Percentiles rank a stretch among this genome's conserved stretches.
These are phyloP conservation scores for Aphidius ervi DNA, from an alignment of 1,140 invertebrate species.

Conservation along the genomic window DNA sequence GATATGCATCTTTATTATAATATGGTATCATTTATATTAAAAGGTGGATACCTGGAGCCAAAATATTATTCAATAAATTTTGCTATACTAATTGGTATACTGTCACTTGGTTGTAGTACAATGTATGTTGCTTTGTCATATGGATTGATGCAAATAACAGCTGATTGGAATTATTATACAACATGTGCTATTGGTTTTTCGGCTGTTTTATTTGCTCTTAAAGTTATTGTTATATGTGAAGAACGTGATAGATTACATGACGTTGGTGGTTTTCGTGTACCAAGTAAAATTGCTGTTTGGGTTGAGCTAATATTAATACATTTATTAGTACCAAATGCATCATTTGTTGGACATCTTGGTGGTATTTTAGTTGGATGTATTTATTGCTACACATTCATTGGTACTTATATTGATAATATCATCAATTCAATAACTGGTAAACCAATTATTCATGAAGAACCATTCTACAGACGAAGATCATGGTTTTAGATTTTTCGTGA, in stretches of 20 bases:
- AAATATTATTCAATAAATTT: conserved; percentile 60
- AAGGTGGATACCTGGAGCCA: conserved; percentile 60
- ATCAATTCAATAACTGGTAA: conserved; percentile 44
- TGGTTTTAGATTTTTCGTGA: conserved; percentile 8
- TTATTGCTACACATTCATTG: conserved; percentile 62
- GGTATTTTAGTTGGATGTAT: conserved; percentile 66
- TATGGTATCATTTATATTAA: conserved; percentile 67
- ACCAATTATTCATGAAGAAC: conserved; percentile 47
- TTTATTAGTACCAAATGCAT: conserved; percentile 60
- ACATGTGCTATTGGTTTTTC: conserved; percentile 69
- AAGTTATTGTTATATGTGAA: conserved; percentile 59
- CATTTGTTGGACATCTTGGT: conserved; percentile 64
- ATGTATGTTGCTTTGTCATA: conserved; percentile 55
- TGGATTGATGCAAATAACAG: conserved; percentile 39
- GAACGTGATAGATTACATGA: conserved; percentile 47
- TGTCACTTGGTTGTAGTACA: conserved; percentile 56
- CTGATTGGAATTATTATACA: conserved; percentile 49
- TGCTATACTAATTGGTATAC: conserved; percentile 53
- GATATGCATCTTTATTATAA: conserved; percentile 75
- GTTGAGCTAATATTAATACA: conserved; percentile 66
- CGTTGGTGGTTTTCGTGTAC: conserved; percentile 56
- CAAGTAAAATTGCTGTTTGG: conserved; percentile 63
- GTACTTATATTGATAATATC: conserved; percentile 52
- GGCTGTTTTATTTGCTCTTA: conserved; percentile 63
- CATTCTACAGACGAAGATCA: conserved; percentile 41